Evolutionary conservation across 2,113 vertebrate genomes (phyloP).

Genomic region (Pluvianellus socialis): DNA sequence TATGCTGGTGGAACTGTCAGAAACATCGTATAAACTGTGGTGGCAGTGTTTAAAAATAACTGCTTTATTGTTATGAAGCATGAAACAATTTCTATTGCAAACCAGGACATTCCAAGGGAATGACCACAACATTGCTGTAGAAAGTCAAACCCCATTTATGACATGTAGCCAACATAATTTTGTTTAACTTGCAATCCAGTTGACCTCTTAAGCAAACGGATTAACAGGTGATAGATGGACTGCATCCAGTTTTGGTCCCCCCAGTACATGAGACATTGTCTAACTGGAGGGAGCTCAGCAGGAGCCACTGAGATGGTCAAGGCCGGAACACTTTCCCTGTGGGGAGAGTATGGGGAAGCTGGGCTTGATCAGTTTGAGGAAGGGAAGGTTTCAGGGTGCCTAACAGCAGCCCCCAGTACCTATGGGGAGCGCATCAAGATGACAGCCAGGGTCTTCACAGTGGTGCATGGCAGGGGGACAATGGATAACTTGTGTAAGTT

Average conservation of each 20-base stretch:
- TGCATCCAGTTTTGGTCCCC: neutral
- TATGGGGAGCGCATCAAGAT: rapidly evolving
- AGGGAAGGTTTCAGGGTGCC: neutral
- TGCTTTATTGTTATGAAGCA: neutral
- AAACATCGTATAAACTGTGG: neutral
- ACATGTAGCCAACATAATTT: neutral
- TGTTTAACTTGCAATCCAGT: neutral
- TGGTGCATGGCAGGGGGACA: neutral
- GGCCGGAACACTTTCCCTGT: neutral
- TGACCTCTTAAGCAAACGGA: neutral
- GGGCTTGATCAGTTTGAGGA: neutral
- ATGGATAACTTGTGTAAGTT: neutral
- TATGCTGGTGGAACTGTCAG: neutral
- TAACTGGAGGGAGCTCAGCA: neutral
- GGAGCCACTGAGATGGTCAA: neutral
- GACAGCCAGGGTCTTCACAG: neutral
- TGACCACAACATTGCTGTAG: neutral
- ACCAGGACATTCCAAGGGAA: neutral
- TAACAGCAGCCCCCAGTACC: neutral
- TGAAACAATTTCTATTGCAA: neutral
- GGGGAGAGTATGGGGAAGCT: neutral
- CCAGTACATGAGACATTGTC: neutral
- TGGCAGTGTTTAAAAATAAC: neutral
- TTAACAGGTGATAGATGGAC: neutral
- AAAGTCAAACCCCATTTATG: neutral